A percentile compares a stretch with the other conserved stretches of the same genome.
Evolutionary conservation across 1,140 invertebrate genomes (phyloP).

Genomic region (Ectropis grisescens): DNA sequence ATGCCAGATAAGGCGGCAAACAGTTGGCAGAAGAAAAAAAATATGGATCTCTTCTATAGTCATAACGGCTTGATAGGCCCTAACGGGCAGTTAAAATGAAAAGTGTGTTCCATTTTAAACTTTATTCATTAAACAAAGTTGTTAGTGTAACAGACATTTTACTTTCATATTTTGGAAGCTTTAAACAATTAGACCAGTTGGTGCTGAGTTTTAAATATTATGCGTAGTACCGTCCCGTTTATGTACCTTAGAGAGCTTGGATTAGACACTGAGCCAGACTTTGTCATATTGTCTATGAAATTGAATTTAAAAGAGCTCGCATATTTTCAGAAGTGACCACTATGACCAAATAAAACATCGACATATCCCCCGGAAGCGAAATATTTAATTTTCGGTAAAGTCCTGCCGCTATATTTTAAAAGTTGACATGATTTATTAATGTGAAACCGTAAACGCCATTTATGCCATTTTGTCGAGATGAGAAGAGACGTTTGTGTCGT

Average conservation of each 20-base stretch:
- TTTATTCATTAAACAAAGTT: conserved; percentile 21
- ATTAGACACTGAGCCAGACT: too few species aligned
- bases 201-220: too few species aligned
- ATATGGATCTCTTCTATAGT: conserved; percentile 11
- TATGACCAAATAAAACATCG: conserved; percentile 50
- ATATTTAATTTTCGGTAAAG: conserved; percentile 49
- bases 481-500: conserved; percentile 26
- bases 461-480: conserved; percentile 26
- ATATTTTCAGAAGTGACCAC: conserved; percentile 29
- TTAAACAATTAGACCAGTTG: conserved; percentile 10
- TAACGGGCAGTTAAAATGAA: conserved; percentile 21
- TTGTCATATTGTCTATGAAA: too few species aligned
- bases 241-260: too few species aligned
- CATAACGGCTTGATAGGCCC: conserved; percentile 18
- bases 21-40: conserved; percentile 8
- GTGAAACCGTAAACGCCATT: conserved; percentile 31
- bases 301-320: too few species aligned
- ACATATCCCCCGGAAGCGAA: conserved; percentile 39
- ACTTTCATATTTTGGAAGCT: conserved; percentile 13
- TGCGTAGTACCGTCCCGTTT: too few species aligned
- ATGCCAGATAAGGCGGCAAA: too few species aligned
- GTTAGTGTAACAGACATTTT: conserved; percentile 16
- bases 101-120: conserved; percentile 20
- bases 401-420: conserved; percentile 45
- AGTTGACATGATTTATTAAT: conserved; percentile 51